Conservation (phyloP, 2,797 vertebrate species). For the Podarcis siculus region DNA sequence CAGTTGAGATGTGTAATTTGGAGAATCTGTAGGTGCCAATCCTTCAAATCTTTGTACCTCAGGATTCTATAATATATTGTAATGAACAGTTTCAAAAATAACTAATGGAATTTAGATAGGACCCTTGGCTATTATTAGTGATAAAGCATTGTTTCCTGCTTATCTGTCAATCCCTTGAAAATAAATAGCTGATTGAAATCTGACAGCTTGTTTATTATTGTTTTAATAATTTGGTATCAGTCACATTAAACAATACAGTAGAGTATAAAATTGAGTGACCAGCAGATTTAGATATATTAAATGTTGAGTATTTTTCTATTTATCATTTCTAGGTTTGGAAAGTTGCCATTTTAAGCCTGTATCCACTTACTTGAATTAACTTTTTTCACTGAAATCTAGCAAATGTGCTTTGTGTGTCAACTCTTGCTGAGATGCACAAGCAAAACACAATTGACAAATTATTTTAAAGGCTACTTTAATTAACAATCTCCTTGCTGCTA, state of each 20-base stretch:
- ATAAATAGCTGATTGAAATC: slow-evolving; percentile 56
- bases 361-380: neutral
- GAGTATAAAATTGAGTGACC: slow-evolving; percentile 54
- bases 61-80: neutral
- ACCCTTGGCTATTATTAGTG: slow-evolving; percentile 51
- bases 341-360: neutral
- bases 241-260: slow-evolving; percentile 46
- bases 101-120: slow-evolving; percentile 42
- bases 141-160: slow-evolving; percentile 42
- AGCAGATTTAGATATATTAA: slow-evolving; percentile 35
- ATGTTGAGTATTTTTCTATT: slow-evolving; percentile 32
- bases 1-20: neutral
- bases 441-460: neutral
- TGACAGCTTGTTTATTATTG: slow-evolving; percentile 64
- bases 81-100: slow-evolving; percentile 49
- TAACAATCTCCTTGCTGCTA: neutral
- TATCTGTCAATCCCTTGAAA: slow-evolving; percentile 53
- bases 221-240: slow-evolving; percentile 52
- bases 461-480: neutral
- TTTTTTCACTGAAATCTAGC: neutral
- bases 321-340: slow-evolving; percentile 21
- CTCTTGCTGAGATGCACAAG: neutral
- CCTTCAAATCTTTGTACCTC: neutral
- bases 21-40: neutral
- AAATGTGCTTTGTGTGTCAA: neutral